Evolutionary conservation across 1,140 invertebrate genomes (phyloP).

Genomic region (Listronotus oregonensis): DNA sequence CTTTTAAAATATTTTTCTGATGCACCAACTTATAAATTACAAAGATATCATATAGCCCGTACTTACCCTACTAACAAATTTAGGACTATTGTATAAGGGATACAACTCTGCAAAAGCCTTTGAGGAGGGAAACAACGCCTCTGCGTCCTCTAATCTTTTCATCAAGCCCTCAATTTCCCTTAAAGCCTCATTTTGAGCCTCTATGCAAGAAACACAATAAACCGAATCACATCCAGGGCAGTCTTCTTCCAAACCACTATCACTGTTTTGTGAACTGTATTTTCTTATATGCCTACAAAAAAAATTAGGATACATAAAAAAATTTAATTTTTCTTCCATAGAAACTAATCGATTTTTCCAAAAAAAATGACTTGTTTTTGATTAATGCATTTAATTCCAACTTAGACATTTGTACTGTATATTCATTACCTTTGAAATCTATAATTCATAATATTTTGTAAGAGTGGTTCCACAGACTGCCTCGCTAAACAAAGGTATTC

Average conservation of each 20-base stretch:
- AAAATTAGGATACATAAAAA: too few species aligned
- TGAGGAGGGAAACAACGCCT: conserved; percentile 83
- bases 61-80: conserved; percentile 65
- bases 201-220: conserved; percentile 71
- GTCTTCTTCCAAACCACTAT: conserved; percentile 54
- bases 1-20: too few species aligned
- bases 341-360: too few species aligned
- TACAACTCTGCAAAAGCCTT: conserved; percentile 75
- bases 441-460: conserved; percentile 79
- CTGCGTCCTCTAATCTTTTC: conserved; percentile 73
- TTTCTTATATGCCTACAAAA: conserved; percentile 23
- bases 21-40: too few species aligned
- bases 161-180: conserved; percentile 74
- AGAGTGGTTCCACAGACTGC: conserved; percentile 69
- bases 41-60: not conserved
- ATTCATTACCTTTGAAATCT: conserved; percentile 53
- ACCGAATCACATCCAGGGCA: conserved; percentile 67
- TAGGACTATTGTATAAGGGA: conserved; percentile 69
- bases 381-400: too few species aligned
- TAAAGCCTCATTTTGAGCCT: conserved; percentile 72
- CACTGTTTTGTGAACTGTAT: conserved; percentile 44
- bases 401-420: too few species aligned
- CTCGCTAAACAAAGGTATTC: conserved; percentile 74
- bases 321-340: too few species aligned
- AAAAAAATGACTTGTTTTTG: too few species aligned